These are phyloP conservation scores for Ditylenchus weischeri DNA, from an alignment of 2,888 invertebrate species.

Conservation along the genomic window DNA sequence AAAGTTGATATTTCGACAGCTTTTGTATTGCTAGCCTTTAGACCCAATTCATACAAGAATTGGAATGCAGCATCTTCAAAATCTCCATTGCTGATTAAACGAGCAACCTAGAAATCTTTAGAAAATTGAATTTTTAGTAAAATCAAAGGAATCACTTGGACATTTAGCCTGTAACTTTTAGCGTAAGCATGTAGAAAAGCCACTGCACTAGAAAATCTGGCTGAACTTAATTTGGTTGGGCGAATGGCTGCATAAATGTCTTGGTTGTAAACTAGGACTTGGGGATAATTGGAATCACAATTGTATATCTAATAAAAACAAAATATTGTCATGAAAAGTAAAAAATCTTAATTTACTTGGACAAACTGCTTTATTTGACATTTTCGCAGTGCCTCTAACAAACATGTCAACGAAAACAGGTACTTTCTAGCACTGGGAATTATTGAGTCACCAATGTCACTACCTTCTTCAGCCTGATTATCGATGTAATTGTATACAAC, in stretches of 20 bases:
- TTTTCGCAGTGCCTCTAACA: constrained; percentile 1
- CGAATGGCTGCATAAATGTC: background rate
- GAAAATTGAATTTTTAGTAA: background rate
- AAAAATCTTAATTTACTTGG: too few species aligned
- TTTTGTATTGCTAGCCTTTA: background rate
- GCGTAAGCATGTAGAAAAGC: constrained; percentile 23
- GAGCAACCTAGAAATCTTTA: too few species aligned
- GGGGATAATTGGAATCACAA: too few species aligned
- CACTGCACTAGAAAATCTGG: constrained; percentile 13
- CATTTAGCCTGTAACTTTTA: constrained; percentile 17
- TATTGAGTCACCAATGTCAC: background rate
- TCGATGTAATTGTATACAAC: background rate
- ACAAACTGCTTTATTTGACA: background rate
- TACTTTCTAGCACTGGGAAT: background rate
- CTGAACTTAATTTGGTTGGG: constrained; percentile 1
- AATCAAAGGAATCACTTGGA: constrained; percentile 6
- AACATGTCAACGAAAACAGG: background rate
- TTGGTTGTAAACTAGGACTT: too few species aligned
- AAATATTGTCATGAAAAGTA: too few species aligned
- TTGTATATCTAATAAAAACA: too few species aligned
- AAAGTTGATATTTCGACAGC: constrained; percentile 8
- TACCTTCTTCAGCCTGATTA: too few species aligned
- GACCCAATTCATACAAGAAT: background rate
- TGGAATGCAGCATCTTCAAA: background rate
- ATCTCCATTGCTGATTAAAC: background rate